Conservation (phyloP, 2,797 vertebrate genomes). For the Okamejei kenojei region DNA sequence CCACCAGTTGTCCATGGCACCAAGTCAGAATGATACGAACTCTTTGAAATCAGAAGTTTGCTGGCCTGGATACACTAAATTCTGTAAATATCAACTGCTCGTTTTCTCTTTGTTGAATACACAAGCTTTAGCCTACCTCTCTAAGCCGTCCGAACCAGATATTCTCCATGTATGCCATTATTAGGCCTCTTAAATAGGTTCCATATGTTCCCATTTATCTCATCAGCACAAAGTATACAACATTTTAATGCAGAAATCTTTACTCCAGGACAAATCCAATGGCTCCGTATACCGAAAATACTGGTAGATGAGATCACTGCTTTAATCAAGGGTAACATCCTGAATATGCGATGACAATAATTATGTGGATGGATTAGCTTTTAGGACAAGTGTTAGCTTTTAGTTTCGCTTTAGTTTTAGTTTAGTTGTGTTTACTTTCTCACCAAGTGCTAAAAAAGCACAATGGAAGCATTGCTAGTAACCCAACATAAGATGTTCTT, state of each 20-base stretch:
- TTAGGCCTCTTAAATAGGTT: neutral
- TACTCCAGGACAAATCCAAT: neutral
- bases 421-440: neutral
- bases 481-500: neutral
- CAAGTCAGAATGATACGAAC: neutral
- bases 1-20: no score
- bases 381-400: neutral
- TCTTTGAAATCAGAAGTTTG: neutral
- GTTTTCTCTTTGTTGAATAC: neutral
- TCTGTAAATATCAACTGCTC: neutral
- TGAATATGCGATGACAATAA: neutral
- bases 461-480: neutral
- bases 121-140: neutral
- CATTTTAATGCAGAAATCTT: neutral
- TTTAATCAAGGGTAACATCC: neutral
- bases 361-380: neutral
- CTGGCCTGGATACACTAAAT: neutral
- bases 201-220: neutral
- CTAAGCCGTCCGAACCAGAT: neutral
- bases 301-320: neutral
- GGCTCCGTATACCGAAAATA: neutral
- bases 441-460: neutral
- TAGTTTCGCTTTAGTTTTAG: no score
- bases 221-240: neutral
- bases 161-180: neutral